A percentile compares a stretch with the other conserved stretches of the same genome.
Evolutionary conservation across 2,797 vertebrate species (phyloP).

Genomic region (Cyclura pinguis): DNA sequence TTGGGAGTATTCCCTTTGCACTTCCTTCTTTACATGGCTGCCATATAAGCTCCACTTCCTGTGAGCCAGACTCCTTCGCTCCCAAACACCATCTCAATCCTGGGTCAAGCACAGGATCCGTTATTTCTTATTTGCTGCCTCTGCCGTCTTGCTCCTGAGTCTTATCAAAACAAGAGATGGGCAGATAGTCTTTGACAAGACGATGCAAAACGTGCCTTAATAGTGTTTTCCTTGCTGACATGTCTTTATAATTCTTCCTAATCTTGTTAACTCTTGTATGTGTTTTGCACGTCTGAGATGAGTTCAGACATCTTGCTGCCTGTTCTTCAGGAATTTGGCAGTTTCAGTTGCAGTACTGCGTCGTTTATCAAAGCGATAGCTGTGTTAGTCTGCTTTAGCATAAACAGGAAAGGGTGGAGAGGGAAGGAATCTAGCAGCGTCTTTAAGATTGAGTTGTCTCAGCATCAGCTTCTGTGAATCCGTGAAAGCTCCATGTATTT

Average conservation of each 20-base stretch:
- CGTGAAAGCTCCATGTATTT: no score
- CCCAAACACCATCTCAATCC: neutral
- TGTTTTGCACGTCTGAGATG: neutral
- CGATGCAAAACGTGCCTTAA: neutral
- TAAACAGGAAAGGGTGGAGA: no score
- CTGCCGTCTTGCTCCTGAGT: rapidly evolving
- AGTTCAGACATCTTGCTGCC: neutral
- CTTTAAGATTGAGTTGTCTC: no score
- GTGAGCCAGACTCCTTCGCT: rapidly evolving
- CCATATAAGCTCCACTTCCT: rapidly evolving
- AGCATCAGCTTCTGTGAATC: no score
- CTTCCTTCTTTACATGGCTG: neutral
- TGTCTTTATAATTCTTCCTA: no score
- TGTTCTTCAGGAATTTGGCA: no score
- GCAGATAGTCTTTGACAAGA: neutral
- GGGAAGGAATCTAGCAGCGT: no score
- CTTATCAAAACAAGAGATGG: neutral
- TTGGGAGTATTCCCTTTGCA: no score
- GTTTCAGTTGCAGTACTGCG: neutral
- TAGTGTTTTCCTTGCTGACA: neutral
- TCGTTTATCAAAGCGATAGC: no score
- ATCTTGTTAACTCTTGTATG: neutral
- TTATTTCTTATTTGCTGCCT: neutral
- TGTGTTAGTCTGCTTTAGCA: no score
- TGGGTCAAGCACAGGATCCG: rapidly evolving